Evolutionary conservation across 2,797 vertebrate genomes (phyloP), one percentile per base, ranked within the genome.

Genomic region (Lepus townsendii): DNA sequence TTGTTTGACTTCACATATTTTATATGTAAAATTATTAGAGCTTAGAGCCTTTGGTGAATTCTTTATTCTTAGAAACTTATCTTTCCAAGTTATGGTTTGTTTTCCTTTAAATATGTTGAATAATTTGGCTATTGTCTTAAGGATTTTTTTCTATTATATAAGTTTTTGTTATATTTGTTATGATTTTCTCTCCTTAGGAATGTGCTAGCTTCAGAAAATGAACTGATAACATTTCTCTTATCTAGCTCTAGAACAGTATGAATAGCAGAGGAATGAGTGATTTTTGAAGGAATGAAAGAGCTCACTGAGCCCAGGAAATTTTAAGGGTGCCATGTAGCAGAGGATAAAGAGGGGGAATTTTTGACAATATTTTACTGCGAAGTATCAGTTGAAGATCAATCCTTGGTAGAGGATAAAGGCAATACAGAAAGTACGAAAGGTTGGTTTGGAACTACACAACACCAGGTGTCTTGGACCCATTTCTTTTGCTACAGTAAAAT

Each of bases 41-140:
- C 0, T 66, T n/a, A 62, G 52, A 73, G 6, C 0, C 30, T 5
- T n/a, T 89, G 22, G 7, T 52, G 32, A 7, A 52, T 22, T 83
- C 5, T 78, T 79, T 78, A 38, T 93, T 77, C 35, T 62, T 68
- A n/a, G 71, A 86, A 71, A 82, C 77, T 52, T 65, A 63, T 75
- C 17, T 35, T n/a, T 62, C 19, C 73, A 63, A 32, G 4, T 62
- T 84, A n/a, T 52, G 35, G 26, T 12, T 20, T 22, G 13, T 69
- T 85, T n/a, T 79, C 84, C 16, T 92, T 91, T 68, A 88, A 87
- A 83, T 16, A 47, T 42, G 83, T 47, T 42, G 12, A 83, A 68
- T 3, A 38, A 79, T 91, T 94, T 22, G 10, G 63, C 20, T 87
- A 42, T 69, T 69, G 32, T 47, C 16, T 68, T 83, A 62, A 50